Evolutionary conservation across 2,113 vertebrate species (phyloP).

Genomic region (Antechinus flavipes): DNA sequence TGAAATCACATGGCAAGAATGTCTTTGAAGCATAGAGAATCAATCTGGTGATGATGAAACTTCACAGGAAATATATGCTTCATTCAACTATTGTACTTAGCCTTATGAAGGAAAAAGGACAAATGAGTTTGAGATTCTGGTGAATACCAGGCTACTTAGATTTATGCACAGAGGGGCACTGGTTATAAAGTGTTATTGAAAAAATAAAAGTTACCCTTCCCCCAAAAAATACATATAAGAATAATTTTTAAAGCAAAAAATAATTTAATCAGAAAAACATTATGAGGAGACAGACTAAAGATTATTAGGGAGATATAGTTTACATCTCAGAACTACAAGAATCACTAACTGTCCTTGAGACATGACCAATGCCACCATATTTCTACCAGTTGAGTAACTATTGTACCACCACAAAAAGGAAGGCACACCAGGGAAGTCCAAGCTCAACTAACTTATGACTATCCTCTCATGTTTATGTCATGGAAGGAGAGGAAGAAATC

Average conservation of each 20-base stretch:
- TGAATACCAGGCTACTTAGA: not conserved
- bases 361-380: not conserved
- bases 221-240: not conserved
- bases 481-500: not conserved
- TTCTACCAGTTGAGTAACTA: not conserved
- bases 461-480: not conserved
- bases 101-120: not conserved
- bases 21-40: not conserved
- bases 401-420: not conserved
- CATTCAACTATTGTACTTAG: not conserved
- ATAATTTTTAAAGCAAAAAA: not conserved
- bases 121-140: not conserved
- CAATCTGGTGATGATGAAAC: no score
- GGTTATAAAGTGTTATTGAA: not conserved
- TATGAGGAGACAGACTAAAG: not conserved
- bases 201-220: not conserved
- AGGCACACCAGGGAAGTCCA: not conserved
- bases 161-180: not conserved
- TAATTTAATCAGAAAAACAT: not conserved
- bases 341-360: not conserved
- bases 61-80: not conserved
- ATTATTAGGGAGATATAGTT: not conserved
- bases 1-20: not conserved
- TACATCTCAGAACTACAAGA: not conserved
- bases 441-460: not conserved